phyloP scores from a whole-genome alignment of 2,888 invertebrate species.

The Scotopteryx bipunctaria region DNA sequence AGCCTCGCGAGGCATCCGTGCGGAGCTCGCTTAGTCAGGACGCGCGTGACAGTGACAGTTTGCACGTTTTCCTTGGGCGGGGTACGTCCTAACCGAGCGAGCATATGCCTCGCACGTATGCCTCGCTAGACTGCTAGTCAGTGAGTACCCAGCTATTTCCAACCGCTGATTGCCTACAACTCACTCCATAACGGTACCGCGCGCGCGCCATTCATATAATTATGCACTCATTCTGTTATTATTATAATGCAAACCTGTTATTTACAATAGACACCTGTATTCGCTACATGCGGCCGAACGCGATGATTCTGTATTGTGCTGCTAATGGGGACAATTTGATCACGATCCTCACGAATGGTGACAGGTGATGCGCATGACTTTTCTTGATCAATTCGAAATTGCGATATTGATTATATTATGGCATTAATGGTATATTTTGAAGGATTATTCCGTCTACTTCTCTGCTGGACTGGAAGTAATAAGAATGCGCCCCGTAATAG shows the following conservation, averaged over 20 bases:
- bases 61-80: no score
- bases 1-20: no score
- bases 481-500: no score
- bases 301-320: slow-evolving; percentile 15
- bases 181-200: slow-evolving; percentile 13
- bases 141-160: slow-evolving; percentile 6
- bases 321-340: slow-evolving; percentile 9
- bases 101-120: no score
- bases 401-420: no score
- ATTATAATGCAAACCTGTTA: slow-evolving; percentile 13
- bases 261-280: slow-evolving; percentile 16
- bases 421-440: no score
- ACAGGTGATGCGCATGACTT: slow-evolving; percentile 15
- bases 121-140: no score
- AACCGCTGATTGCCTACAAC: slow-evolving; percentile 14
- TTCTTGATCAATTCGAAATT: slow-evolving; percentile 3
- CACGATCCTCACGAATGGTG: slow-evolving; percentile 13
- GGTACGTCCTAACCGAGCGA: no score
- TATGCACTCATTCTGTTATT: slow-evolving; percentile 5
- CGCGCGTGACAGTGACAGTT: no score
- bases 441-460: no score
- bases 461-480: no score
- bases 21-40: no score
- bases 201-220: slow-evolving; percentile 22
- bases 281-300: slow-evolving; percentile 6